phyloP scores from a whole-genome alignment of 1,140 invertebrate genomes.

The Neelides sp. region DNA sequence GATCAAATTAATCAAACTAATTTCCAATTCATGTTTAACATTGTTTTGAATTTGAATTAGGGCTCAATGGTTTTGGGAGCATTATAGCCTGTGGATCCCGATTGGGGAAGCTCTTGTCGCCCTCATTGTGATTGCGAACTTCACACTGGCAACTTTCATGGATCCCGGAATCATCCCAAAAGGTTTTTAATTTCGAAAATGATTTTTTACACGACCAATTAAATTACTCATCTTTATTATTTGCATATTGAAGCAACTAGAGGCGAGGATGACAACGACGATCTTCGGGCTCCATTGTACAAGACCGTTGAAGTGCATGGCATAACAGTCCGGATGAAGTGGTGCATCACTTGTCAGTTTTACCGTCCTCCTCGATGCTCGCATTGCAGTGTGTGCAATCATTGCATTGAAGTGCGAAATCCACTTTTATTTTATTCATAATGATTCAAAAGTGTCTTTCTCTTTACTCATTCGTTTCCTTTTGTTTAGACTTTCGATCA shows the following conservation, averaged over 20 bases:
- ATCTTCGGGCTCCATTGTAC: constrained; percentile 91
- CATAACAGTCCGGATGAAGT: constrained; percentile 98
- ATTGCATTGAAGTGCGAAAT: constrained; percentile 81
- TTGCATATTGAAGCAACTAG: constrained; percentile 60
- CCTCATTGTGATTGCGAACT: constrained; percentile 94
- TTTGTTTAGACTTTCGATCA: constrained; percentile 94
- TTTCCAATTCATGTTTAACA: neutral
- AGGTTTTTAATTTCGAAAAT: constrained; percentile 48
- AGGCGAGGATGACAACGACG: constrained; percentile 93
- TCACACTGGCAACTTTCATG: constrained; percentile 96
- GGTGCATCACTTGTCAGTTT: constrained; percentile 99
- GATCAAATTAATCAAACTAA: too few relatives aligned
- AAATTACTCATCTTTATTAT: constrained; percentile 10
- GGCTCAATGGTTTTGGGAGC: constrained; percentile 64
- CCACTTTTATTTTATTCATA: constrained; percentile 3
- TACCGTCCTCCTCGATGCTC: constrained; percentile 96
- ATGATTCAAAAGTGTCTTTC: neutral
- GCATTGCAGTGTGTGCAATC: constrained; percentile 98
- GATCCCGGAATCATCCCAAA: constrained; percentile 97
- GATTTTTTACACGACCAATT: neutral
- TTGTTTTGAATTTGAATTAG: constrained; percentile 40
- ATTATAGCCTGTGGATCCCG: constrained; percentile 72
- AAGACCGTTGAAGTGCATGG: constrained; percentile 97
- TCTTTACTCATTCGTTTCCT: constrained; percentile 9
- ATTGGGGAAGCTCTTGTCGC: constrained; percentile 86